Evolutionary conservation across 1,140 invertebrate genomes (phyloP), one percentile per base, ranked within the genome.

Genomic region (Leptinotarsa undecemlineata): DNA sequence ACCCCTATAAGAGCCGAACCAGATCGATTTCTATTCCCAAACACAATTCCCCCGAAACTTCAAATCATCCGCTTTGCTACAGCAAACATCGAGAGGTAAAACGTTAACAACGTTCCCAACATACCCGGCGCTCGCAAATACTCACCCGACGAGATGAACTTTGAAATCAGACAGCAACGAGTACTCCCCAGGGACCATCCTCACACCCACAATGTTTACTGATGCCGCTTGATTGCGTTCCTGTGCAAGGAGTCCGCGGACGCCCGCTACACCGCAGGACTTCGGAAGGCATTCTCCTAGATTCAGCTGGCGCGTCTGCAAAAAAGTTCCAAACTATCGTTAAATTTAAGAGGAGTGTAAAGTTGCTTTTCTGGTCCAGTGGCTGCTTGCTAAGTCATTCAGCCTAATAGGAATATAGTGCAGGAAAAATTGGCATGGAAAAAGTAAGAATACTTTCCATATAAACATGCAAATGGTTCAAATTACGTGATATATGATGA

Each of bases 251-350:
- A 95, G 86, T 2, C 86, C 86, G 68, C 86, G 85, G 20, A 94
- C 80, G 33, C 92, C 91, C 11, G 84, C 78, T 2, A 86, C 83
- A 48, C 87, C 88, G 81, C 94, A 95, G 1, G 90, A 89, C 42
- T 86, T 85, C 3, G 93, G 93, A 64, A 95, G 82, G 80, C 93
- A 95, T 76, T 93, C 88, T 21, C 93, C 93, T 17, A 93, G 84
- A 77, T 90, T 88, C 72, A 93, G 86, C 79, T 90, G 86, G 77
- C 91, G 86, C 48, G 87, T 88, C 92, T 93, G 86, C 68, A 88
- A 87, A 64, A 76, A 67, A 26, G 19, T 68, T 20, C 8, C 15
- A 13, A 64, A 26, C 62, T 64, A 3, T 23, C 62, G 62, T 64
- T 64, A 64, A 11, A 14, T 20, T 64, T 64, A 19, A 26, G 60